Evolutionary conservation across 2,113 vertebrate genomes (phyloP).

Genomic region (Antennarius striatus): DNA sequence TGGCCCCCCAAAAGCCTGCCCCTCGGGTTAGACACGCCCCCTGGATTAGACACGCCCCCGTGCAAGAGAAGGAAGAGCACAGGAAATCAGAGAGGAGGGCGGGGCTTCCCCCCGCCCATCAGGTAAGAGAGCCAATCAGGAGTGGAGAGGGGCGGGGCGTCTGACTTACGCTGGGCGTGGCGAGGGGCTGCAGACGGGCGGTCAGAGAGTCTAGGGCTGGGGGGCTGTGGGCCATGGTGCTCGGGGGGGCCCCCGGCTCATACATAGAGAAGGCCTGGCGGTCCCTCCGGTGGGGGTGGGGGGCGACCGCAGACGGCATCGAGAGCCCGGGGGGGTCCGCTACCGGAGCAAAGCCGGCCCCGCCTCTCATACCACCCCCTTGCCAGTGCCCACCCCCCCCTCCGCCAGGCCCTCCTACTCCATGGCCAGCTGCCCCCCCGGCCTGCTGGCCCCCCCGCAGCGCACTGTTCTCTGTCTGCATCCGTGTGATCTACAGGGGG

Average conservation of each 20-base stretch:
- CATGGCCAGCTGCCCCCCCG: slow-evolving; percentile 72
- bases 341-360: slow-evolving; percentile 52
- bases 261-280: slow-evolving; percentile 97
- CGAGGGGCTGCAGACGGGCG: slow-evolving; percentile 90
- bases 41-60: slow-evolving; percentile 11
- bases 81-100: slow-evolving; percentile 36
- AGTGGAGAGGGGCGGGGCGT: slow-evolving; percentile 34
- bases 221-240: slow-evolving; percentile 84
- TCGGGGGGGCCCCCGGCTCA: slow-evolving; percentile 86
- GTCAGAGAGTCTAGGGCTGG: slow-evolving; percentile 88
- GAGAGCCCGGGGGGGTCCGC: slow-evolving; percentile 61
- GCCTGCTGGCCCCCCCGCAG: slow-evolving; percentile 84
- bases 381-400: slow-evolving; percentile 72
- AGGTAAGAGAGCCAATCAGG: slow-evolving; percentile 49
- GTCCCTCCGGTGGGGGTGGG: slow-evolving; percentile 83
- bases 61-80: slow-evolving; percentile 56
- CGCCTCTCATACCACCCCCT: slow-evolving; percentile 60
- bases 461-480: slow-evolving; percentile 94
- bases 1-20: no score
- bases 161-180: slow-evolving; percentile 86
- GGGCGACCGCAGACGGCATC: slow-evolving; percentile 47
- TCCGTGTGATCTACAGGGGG: slow-evolving; percentile 90
- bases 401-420: slow-evolving; percentile 64
- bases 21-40: slow-evolving; percentile 3
- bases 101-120: slow-evolving; percentile 26